A percentile compares a stretch with the other conserved stretches of the same genome.
Conservation (phyloP, 2,888 invertebrate genomes). For the Agonum fuliginosum region DNA sequence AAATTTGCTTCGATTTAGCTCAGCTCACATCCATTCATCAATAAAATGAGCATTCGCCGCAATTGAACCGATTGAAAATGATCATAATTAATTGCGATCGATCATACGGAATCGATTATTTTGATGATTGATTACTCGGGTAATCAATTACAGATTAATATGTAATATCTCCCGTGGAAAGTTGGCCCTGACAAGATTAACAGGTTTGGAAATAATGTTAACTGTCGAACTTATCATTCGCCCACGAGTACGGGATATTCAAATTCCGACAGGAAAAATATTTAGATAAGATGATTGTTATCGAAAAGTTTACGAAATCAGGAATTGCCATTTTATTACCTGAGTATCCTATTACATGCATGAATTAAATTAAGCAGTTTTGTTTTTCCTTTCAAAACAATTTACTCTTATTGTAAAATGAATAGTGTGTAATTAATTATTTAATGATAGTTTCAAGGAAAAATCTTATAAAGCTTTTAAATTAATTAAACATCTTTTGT, state of each 20-base stretch:
- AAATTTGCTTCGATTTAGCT: constrained; percentile 9
- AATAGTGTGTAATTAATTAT: too few species aligned
- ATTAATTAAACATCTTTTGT: too few species aligned
- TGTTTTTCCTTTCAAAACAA: too few species aligned
- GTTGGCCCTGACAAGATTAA: constrained; percentile 40
- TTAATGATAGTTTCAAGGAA: too few species aligned
- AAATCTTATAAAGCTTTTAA: too few species aligned
- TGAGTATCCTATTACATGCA: too few species aligned
- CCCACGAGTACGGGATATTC: constrained; percentile 4
- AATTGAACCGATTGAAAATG: constrained; percentile 21
- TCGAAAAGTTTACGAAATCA: constrained; percentile 3
- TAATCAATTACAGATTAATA: constrained; percentile 53
- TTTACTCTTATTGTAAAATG: too few species aligned
- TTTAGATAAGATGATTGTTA: constrained; percentile 16
- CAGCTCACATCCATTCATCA: not conserved
- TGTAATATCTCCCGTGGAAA: constrained; percentile 39
- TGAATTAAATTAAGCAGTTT: too few species aligned
- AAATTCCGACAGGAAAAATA: constrained; percentile 2
- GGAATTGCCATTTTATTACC: too few species aligned
- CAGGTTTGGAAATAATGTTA: constrained; percentile 42
- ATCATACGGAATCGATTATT: constrained; percentile 44
- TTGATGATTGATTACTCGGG: constrained; percentile 46
- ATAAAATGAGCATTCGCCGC: not conserved
- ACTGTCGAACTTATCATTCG: constrained; percentile 26
- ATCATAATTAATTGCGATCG: constrained; percentile 44